These are phyloP conservation scores for Philaethria dido DNA, from an alignment of 2,888 invertebrate genomes.

Conservation along the genomic window DNA sequence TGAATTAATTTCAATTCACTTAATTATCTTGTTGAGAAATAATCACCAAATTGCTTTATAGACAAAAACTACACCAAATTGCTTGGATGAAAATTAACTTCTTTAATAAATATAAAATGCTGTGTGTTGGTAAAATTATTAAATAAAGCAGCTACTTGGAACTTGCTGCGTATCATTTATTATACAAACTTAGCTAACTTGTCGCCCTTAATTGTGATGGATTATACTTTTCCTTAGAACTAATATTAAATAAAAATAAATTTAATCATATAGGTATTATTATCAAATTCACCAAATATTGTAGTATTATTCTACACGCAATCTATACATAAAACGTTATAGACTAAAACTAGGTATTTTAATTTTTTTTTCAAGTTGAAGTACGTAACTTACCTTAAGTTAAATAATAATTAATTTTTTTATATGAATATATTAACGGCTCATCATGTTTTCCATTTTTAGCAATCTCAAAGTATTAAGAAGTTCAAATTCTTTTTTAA, in stretches of 20 bases:
- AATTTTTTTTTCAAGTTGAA: not conserved
- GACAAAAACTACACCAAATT: not conserved
- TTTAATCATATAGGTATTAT: constrained; percentile 3
- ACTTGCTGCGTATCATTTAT: constrained; percentile 38
- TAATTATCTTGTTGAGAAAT: constrained; percentile 6
- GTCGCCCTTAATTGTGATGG: constrained; percentile 42
- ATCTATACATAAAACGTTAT: not conserved
- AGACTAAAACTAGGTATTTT: not conserved
- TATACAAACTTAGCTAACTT: constrained; percentile 27
- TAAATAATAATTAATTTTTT: not conserved
- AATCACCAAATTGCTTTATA: not conserved
- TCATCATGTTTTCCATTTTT: not conserved
- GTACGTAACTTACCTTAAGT: too few relatives aligned
- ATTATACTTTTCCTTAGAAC: constrained; percentile 30
- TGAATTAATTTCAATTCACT: constrained; percentile 30
- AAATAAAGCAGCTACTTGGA: constrained; percentile 33
- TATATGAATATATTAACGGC: not conserved
- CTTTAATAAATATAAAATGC: not conserved
- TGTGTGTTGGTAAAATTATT: not conserved
- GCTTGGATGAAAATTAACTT: not conserved
- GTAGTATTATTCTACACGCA: constrained; percentile 8
- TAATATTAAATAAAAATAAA: constrained; percentile 17
- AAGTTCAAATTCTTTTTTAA: constrained; percentile 13
- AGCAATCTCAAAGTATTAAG: constrained; percentile 9
- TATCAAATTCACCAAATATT: not conserved